Evolutionary conservation across 2,113 vertebrate species (phyloP).

Genomic region (Philantomba maxwellii): DNA sequence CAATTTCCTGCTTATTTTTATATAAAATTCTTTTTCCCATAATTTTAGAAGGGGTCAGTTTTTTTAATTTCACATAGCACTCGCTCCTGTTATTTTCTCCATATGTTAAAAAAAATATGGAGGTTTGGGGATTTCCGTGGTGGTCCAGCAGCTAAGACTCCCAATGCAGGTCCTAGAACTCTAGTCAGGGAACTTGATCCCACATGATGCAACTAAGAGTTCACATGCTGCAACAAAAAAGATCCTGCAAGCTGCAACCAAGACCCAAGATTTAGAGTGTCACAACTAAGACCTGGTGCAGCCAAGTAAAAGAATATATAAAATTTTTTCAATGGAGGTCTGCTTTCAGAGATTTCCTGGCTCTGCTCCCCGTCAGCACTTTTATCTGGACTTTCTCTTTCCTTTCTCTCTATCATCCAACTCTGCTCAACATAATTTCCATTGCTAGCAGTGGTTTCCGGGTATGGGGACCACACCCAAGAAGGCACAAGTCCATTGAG

Average conservation of each 20-base stretch:
- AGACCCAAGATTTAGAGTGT: neutral
- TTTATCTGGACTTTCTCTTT: neutral
- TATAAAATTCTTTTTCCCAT: constrained; percentile 10
- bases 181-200: neutral
- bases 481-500: neutral
- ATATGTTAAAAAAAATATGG: neutral
- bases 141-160: neutral
- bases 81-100: neutral
- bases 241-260: neutral
- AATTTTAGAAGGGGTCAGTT: constrained; percentile 2
- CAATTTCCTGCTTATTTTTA: neutral
- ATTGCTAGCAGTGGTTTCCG: neutral
- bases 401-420: neutral
- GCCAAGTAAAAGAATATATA: neutral
- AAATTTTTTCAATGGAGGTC: neutral
- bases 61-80: neutral
- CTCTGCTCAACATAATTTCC: neutral
- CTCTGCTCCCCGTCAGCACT: neutral
- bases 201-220: neutral
- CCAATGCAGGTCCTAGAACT: neutral
- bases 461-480: no score
- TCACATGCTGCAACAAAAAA: neutral
- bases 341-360: neutral
- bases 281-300: neutral
- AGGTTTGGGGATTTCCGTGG: neutral